Evolutionary conservation across 1,140 invertebrate genomes (phyloP).

Genomic region (Drosophila repleta): DNA sequence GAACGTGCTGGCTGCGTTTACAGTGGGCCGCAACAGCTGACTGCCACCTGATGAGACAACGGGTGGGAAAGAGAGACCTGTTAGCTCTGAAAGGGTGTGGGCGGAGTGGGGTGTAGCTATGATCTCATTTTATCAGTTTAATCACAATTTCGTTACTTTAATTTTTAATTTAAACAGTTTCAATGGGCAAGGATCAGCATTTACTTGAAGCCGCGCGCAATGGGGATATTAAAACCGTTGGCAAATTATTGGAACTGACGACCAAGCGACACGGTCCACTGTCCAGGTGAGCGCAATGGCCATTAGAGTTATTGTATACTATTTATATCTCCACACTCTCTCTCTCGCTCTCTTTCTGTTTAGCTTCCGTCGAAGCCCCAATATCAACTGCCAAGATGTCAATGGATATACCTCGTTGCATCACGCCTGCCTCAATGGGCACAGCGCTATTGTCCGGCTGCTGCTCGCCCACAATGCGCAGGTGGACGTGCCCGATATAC

Average conservation of each 20-base stretch:
- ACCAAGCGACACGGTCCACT: conserved; percentile 96
- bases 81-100: conserved; percentile 3
- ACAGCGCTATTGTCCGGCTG: conserved; percentile 93
- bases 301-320: background rate
- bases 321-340: no score
- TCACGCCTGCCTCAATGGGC: conserved; percentile 96
- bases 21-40: conserved; percentile 42
- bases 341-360: background rate
- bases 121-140: conserved; percentile 40
- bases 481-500: conserved; percentile 92
- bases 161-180: conserved; percentile 16
- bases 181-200: conserved; percentile 95
- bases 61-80: background rate
- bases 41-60: conserved; percentile 30
- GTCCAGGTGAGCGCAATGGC: conserved; percentile 88
- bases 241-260: conserved; percentile 94
- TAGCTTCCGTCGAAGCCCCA: conserved; percentile 94
- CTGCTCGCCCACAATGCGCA: conserved; percentile 94
- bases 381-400: conserved; percentile 95
- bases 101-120: conserved; percentile 16
- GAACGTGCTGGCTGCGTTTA: conserved; percentile 19
- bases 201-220: conserved; percentile 96
- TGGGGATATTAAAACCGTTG: conserved; percentile 93
- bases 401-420: conserved; percentile 97
- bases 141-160: background rate